Percentiles rank a stretch among this genome's conserved stretches.
phyloP scores from a whole-genome alignment of 2,113 vertebrate genomes.

The Cryptotis parvus region DNA sequence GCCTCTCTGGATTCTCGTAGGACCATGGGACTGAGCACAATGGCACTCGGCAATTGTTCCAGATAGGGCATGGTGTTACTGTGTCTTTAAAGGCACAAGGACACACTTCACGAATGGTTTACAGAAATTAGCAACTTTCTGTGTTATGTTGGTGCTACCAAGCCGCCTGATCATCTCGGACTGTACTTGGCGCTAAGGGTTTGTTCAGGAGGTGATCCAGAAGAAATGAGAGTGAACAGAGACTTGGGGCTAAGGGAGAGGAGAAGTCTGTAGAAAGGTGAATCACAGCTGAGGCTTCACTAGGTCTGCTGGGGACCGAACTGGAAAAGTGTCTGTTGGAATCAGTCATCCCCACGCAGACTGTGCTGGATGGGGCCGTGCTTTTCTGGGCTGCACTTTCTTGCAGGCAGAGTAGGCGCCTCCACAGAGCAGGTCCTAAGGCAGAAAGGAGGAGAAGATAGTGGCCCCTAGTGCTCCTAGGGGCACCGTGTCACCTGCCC shows the following conservation, averaged over 20 bases:
- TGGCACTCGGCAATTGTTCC: no score
- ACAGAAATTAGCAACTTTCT: neutral
- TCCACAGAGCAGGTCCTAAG: neutral
- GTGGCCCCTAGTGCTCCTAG: no score
- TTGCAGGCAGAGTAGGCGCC: neutral
- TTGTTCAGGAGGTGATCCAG: neutral
- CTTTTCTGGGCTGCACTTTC: neutral
- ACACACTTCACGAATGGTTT: neutral
- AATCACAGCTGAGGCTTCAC: neutral
- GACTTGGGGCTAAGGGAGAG: neutral
- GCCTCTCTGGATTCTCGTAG: neutral
- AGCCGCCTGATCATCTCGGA: neutral
- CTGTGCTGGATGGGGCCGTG: neutral
- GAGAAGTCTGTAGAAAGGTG: neutral
- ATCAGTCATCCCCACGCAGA: neutral
- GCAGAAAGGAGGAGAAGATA: neutral
- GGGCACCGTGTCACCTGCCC: neutral
- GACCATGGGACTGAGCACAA: rapidly evolving
- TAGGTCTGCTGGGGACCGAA: neutral
- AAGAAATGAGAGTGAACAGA: neutral
- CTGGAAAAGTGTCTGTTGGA: neutral
- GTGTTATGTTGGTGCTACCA: neutral
- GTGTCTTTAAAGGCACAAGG: rapidly evolving
- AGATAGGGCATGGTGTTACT: rapidly evolving
- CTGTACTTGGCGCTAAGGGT: neutral